Conservation (phyloP, 2,888 invertebrate species). For the Drosophila aldrichi region DNA sequence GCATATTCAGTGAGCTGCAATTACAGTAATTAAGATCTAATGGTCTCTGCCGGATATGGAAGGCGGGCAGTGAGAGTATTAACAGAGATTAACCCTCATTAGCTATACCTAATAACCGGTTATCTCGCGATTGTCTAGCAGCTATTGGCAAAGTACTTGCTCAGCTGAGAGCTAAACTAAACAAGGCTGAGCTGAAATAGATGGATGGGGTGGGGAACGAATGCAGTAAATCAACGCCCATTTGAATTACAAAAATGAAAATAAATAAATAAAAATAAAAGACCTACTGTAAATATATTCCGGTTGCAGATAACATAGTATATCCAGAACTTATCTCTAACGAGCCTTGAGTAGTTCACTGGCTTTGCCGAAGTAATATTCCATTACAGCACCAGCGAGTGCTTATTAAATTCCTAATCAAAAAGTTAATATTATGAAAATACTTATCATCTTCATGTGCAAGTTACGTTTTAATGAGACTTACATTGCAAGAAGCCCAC, state of each 20-base stretch:
- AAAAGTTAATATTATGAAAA: slow-evolving; percentile 7
- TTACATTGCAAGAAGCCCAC: neutral
- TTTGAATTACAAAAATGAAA: neutral
- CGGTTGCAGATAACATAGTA: slow-evolving; percentile 8
- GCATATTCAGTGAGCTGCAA: slow-evolving; percentile 39
- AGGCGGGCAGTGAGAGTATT: slow-evolving; percentile 35
- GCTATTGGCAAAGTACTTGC: slow-evolving; percentile 15
- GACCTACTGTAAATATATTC: neutral
- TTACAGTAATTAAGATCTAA: slow-evolving; percentile 44
- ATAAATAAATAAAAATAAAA: neutral
- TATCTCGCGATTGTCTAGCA: slow-evolving; percentile 28
- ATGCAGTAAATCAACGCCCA: slow-evolving; percentile 9
- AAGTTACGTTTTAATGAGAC: slow-evolving; percentile 2
- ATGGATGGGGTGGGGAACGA: slow-evolving; percentile 7
- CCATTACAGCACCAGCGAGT: slow-evolving; percentile 3
- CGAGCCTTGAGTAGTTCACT: slow-evolving; percentile 40
- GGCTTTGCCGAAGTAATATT: slow-evolving; percentile 21
- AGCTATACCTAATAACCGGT: slow-evolving; percentile 48
- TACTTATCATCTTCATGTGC: slow-evolving; percentile 12
- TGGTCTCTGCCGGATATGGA: slow-evolving; percentile 51
- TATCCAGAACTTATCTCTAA: slow-evolving; percentile 28
- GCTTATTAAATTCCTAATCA: slow-evolving; percentile 11
- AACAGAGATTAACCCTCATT: slow-evolving; percentile 17
- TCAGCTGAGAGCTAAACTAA: slow-evolving; percentile 8
- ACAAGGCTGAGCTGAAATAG: slow-evolving; percentile 7